These are phyloP conservation scores for Spilosoma lubricipeda DNA, from an alignment of 2,888 invertebrate genomes.

Conservation along the genomic window DNA sequence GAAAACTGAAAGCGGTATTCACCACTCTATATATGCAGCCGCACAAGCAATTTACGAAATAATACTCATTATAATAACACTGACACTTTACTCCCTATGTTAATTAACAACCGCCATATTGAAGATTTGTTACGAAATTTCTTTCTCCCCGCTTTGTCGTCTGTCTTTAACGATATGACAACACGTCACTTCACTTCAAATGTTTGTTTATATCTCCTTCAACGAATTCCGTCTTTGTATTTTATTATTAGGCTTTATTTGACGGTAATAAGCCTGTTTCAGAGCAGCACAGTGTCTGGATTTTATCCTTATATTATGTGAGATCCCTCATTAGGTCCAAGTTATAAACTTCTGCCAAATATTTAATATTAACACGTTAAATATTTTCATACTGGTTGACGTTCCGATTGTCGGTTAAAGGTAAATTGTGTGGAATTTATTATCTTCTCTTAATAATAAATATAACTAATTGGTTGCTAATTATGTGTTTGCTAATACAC, in stretches of 20 bases:
- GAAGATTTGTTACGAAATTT: slow-evolving; percentile 3
- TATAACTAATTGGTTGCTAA: too few relatives aligned
- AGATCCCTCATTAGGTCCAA: slow-evolving; percentile 17
- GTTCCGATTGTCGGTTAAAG: too few relatives aligned
- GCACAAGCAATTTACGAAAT: not conserved
- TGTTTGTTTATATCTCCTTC: slow-evolving; percentile 19
- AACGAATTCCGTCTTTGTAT: slow-evolving; percentile 16
- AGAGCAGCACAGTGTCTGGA: slow-evolving; percentile 39
- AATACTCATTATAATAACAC: not conserved
- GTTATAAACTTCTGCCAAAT: not conserved
- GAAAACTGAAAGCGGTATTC: not conserved
- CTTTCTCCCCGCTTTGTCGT: slow-evolving; percentile 2
- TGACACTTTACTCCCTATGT: not conserved
- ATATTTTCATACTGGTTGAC: too few relatives aligned
- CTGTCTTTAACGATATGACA: slow-evolving; percentile 16
- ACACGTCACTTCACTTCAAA: slow-evolving; percentile 18
- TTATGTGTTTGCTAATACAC: too few relatives aligned
- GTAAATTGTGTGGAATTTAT: too few relatives aligned
- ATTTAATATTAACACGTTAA: not conserved
- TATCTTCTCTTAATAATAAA: too few relatives aligned
- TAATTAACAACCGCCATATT: not conserved
- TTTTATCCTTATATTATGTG: slow-evolving; percentile 36
- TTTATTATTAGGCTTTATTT: slow-evolving; percentile 49
- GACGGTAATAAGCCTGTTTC: slow-evolving; percentile 50
- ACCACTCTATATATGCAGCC: not conserved